Evolutionary conservation across 2,888 invertebrate species (phyloP).

Genomic region (Taphrorychus bicolor): DNA sequence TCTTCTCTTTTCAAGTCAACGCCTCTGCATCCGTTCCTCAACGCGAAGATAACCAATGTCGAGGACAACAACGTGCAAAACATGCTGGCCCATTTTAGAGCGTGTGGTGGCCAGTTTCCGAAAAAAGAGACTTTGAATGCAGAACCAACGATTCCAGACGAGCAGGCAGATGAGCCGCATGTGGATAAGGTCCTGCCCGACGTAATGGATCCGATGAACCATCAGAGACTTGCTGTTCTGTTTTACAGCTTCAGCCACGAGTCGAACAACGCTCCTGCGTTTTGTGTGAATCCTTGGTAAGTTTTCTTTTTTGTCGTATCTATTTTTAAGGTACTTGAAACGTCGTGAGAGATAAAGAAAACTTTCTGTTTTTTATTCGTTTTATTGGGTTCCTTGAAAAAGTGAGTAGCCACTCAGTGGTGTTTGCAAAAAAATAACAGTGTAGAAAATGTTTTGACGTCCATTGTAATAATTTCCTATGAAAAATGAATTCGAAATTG

Average conservation of each 20-base stretch:
- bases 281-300: constrained; percentile 90
- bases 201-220: constrained; percentile 80
- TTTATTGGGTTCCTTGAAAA: neutral
- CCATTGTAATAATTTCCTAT: too few relatives aligned
- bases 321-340: too few relatives aligned
- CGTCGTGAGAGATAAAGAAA: too few relatives aligned
- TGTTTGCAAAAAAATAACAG: too few relatives aligned
- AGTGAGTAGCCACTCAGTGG: neutral
- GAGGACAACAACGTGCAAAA: constrained; percentile 73
- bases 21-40: constrained; percentile 75
- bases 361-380: too few relatives aligned
- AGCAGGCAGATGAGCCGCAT: constrained; percentile 41
- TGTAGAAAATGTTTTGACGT: too few relatives aligned
- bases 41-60: constrained; percentile 71
- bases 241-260: constrained; percentile 85
- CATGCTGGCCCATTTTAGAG: constrained; percentile 84
- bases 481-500: too few relatives aligned
- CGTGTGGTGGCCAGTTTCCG: constrained; percentile 76
- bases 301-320: too few relatives aligned
- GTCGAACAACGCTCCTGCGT: constrained; percentile 81
- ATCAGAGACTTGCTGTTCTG: constrained; percentile 86
- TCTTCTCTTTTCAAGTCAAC: constrained; percentile 7
- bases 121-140: constrained; percentile 51
- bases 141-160: constrained; percentile 43
- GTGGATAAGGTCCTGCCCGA: constrained; percentile 60